Evolutionary conservation across 2,797 vertebrate genomes (phyloP), one percentile per base, ranked within the genome.

Genomic region (Myripristis murdjan): DNA sequence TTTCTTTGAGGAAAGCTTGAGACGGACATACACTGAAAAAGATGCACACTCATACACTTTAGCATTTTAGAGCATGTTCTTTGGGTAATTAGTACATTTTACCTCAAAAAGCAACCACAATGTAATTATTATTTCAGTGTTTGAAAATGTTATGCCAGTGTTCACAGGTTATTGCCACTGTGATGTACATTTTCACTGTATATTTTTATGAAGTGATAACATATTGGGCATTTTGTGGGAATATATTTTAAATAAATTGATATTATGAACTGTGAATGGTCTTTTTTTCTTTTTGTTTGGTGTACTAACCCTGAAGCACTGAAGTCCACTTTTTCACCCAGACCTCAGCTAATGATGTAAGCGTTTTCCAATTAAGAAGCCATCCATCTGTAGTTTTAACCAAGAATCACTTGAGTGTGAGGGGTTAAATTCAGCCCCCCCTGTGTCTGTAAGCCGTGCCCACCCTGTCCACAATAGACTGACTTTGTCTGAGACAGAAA

Each of bases 401-500:
- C 44, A n/a, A 18, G 53, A 71, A 60, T 69, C 44, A 68, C 64
- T 70, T 74, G 81, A 82, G 62, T 79, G 57, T 69, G 58, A 82
- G 2, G 79, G 77, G 88, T 87, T 90, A 82, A 90, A 68, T 70
- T 57, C 51, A 69, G 53, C 64, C 52, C 43, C 48, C 37, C 65
- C 69, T 84, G 61, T 75, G 79, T 86, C 66, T 75, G 58, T 74
- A 83, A 77, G 76, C 82, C 64, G 54, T 71, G 55, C 63, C 57
- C 69, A 73, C 75, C 58, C 56, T 39, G 64, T 79, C 65, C 75
- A 87, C 88, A 91, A 93, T 81, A 82, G 89, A 71, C 74, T 64
- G 77, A 87, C 91, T 92, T 90, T 92, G 89, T 90, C 79, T 57
- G 46, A 66, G 58, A 94, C 92, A 94, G 79, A 90, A 84, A 75